Conservation (phyloP, 1,140 invertebrate species). For the Bombus polaris region DNA sequence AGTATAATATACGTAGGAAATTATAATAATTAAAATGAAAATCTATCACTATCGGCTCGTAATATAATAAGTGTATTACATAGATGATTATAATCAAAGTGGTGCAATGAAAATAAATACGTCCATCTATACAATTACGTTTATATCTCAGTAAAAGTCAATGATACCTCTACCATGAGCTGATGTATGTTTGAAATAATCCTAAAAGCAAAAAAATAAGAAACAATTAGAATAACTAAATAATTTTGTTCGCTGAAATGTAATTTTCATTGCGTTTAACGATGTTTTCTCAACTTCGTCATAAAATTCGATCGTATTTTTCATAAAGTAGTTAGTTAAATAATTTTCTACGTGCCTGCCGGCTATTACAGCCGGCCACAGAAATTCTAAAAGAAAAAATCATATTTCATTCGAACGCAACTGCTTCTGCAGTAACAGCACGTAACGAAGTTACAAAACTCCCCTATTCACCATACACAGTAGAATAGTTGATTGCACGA, state of each 20-base stretch:
- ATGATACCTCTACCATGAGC: background rate
- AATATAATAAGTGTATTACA: no score
- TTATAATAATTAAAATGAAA: no score
- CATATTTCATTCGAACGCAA: background rate
- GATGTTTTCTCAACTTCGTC: no score
- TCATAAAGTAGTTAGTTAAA: background rate
- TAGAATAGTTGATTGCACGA: conserved; percentile 29
- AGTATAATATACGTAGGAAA: no score
- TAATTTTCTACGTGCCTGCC: background rate
- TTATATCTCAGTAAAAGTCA: background rate
- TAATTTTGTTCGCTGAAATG: no score
- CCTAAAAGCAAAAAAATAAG: background rate
- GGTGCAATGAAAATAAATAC: no score
- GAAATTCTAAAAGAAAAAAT: background rate
- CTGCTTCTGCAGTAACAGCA: background rate
- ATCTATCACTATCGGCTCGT: no score
- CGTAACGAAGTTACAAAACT: background rate
- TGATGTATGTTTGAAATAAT: background rate
- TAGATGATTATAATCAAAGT: no score
- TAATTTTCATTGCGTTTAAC: no score
- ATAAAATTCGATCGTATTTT: background rate
- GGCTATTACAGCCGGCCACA: background rate
- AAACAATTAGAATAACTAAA: background rate
- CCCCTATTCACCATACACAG: background rate
- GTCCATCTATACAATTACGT: no score